Base-by-base conservation (phyloP, 35 echinoderm and acorn worm genomes). In the Stichopus chloronotus region DNA sequence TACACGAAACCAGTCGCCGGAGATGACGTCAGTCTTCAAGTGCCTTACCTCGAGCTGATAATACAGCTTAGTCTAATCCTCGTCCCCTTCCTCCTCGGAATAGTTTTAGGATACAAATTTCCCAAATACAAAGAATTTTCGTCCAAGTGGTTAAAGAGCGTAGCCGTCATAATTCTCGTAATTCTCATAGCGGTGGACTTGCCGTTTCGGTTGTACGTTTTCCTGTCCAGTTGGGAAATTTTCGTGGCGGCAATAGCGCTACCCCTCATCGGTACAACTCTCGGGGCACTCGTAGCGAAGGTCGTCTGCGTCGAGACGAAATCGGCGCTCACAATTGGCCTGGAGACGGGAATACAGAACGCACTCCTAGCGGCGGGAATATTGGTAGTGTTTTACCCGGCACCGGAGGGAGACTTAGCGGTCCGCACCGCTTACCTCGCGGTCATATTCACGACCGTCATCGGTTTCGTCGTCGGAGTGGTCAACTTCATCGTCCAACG, bases 281-380 rank as follows among this genome's bases (percentile, higher is more conserved):
- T 94, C 25, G 92, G 92, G 1, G 20, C 65, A 10, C 12, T 80
- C 4, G 65, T 88, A 20, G 92, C 83, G 0, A 57, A 76, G 9
- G 9, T 94, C 20, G 83, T 77, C 11, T 56, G 69, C 23, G 55
- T 72, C 7, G 72, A 88, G n/a, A 87, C 65, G 14, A 57, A 63
- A 30, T 87, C 83, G 6, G 84, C 85, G 4, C 14, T 87, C 56
- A 94, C 92, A 12, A 87, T 94, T 43, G 83, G 63, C 57, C 25
- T 94, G 17, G 93, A 94, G 43, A 88, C 86, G 6, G 93, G 93
- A 5, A 88, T 94, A 4, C 93, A 94, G 61, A 94, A 94, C 30
- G 74, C 85, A 0, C 19, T 88, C 2, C 55, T 94, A 8, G 93
- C 93, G 20, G 74, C 86, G 2, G 86, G 53, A 7, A 65, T 94